Base-by-base conservation (phyloP, 2,888 invertebrate genomes). In the Pammene fasciana region DNA sequence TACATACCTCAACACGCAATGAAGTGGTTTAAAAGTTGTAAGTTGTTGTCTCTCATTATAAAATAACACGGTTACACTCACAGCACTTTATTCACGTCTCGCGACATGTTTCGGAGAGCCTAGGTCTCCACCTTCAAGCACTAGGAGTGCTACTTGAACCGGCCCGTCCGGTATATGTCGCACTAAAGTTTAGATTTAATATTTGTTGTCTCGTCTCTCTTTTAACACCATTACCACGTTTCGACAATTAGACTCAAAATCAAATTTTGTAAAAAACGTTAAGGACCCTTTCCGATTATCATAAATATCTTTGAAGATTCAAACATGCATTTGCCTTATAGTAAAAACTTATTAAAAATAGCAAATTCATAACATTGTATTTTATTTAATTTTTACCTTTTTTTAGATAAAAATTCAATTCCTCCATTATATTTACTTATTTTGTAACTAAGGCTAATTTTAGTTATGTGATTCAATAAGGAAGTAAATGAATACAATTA, bases 351-450 rank as follows among this genome's bases (percentile, higher is more conserved):
- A 64, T 65, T 65, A 68, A 68, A 67, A 64, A 68, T 59, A 70
- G 70, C 60, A 60, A 65, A 60, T 70, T 70, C 70, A 70, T 65
- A 70, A 70, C 70, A 65, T 60, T 70, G 59, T 57, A 50, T 56
- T 60, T 65, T 65, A 68, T 65, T 65, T 54, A 65, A 54, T 54
- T 56, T 65, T 65, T 59, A 70, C 26, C 38, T 60, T 68, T 68
- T n/a, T 55, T 50, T 62, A 70, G 54, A 70, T 65, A 65, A 65
- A 59, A 65, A 60, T 65, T 70, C 70, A 70, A 70, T 70, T 70
- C 70, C 70, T 70, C 65, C 65, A 36, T 70, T 70, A 65, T 65
- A 59, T 65, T 70, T 65, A 65, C 70, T 70, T 70, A 65, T 9
- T 65, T 56, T 43, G 65, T 55, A 60, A 70, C 65, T 68, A 52